Percentiles rank a stretch among this genome's conserved stretches.
Conservation (phyloP, 1,140 invertebrate genomes). For the Eufriesea mexicana region DNA sequence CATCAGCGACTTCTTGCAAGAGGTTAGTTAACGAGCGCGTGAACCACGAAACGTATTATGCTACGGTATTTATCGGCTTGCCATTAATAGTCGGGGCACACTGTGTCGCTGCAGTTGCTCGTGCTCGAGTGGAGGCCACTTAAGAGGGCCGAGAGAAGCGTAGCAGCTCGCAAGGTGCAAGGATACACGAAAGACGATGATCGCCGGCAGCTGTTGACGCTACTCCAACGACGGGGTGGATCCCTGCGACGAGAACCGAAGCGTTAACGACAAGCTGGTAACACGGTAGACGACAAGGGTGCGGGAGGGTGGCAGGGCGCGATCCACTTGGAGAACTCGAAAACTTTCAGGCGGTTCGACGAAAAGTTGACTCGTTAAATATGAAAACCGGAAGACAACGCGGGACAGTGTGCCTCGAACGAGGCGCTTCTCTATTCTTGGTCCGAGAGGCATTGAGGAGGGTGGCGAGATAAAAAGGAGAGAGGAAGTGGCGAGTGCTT, state of each 20-base stretch:
- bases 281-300: conserved; percentile 30
- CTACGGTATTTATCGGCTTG: conserved; percentile 19
- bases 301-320: background rate
- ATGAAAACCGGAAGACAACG: conserved; percentile 47
- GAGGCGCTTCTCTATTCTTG: conserved; percentile 22
- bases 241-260: conserved; percentile 26
- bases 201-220: conserved; percentile 61
- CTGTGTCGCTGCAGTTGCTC: background rate
- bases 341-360: conserved; percentile 55
- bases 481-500: background rate
- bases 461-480: too few relatives aligned
- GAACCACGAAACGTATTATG: conserved; percentile 9
- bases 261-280: conserved; percentile 45
- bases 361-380: conserved; percentile 52
- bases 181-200: conserved; percentile 55
- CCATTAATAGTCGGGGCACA: conserved; percentile 23
- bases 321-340: conserved; percentile 36
- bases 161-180: conserved; percentile 51
- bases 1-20: background rate
- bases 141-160: conserved; percentile 16
- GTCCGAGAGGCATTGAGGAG: background rate
- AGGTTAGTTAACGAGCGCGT: conserved; percentile 25
- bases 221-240: conserved; percentile 10
- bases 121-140: conserved; percentile 41
- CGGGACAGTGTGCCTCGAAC: background rate